phyloP scores from a whole-genome alignment of 2,888 invertebrate genomes.

The Epirrita christyi region DNA sequence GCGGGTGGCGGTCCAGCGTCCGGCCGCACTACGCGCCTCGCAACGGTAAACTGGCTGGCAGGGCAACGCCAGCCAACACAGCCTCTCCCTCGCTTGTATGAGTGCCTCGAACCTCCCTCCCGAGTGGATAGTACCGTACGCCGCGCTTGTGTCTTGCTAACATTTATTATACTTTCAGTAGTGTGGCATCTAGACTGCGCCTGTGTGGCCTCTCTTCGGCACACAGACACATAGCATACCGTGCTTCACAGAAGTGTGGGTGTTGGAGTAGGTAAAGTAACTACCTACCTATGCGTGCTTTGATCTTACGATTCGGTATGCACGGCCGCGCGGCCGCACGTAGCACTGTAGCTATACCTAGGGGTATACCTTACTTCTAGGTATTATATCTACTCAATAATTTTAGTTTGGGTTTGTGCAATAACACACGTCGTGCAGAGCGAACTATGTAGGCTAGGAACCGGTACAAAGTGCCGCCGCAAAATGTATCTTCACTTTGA shows the following conservation, averaged over 20 bases:
- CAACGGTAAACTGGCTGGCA: slow-evolving; percentile 84
- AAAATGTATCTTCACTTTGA: slow-evolving; percentile 47
- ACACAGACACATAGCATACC: slow-evolving; percentile 50
- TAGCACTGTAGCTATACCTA: slow-evolving; percentile 74
- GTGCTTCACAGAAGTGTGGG: slow-evolving; percentile 65
- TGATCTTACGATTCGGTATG: slow-evolving; percentile 85
- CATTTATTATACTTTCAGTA: slow-evolving; percentile 79
- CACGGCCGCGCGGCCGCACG: slow-evolving; percentile 80
- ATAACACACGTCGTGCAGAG: slow-evolving; percentile 68
- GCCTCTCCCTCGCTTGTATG: slow-evolving; percentile 80
- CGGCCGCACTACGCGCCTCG: slow-evolving; percentile 84
- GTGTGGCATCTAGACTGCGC: slow-evolving; percentile 61
- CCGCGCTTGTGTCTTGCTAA: slow-evolving; percentile 79
- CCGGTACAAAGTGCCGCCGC: slow-evolving; percentile 49
- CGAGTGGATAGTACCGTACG: slow-evolving; percentile 84
- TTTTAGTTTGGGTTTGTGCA: slow-evolving; percentile 81
- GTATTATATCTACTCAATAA: slow-evolving; percentile 79
- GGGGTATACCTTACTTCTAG: slow-evolving; percentile 73
- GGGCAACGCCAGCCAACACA: slow-evolving; percentile 61
- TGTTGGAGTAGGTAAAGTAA: slow-evolving; percentile 78
- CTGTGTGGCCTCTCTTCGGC: slow-evolving; percentile 65
- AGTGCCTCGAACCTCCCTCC: slow-evolving; percentile 83
- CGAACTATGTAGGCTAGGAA: slow-evolving; percentile 62
- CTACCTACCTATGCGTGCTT: slow-evolving; percentile 82
- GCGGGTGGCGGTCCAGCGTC: slow-evolving; percentile 77